Base-by-base conservation (phyloP, 2,113 vertebrate species). In the Tupaia tana region DNA sequence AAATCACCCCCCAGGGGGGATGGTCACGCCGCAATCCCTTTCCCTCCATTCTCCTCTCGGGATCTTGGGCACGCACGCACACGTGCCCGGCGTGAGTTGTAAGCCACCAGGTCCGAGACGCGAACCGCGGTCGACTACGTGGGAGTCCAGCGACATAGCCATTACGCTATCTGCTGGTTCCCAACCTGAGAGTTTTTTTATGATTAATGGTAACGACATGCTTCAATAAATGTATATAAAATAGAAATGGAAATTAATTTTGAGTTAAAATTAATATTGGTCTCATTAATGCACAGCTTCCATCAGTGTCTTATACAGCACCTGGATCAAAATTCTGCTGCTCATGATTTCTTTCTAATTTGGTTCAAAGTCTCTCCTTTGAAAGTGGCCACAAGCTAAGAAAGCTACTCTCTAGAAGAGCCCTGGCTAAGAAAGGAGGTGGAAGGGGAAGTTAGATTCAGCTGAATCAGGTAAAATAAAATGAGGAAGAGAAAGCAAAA, bases 181-280 rank as follows among this genome's bases (percentile, higher is more conserved):
- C n/a, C n/a, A n/a, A n/a, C n/a, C n/a, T n/a, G n/a, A n/a, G n/a
- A n/a, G n/a, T n/a, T n/a, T n/a, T 43, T 43, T 43, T 3, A 91
- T 90, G 96, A 94, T 66, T 75, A 27, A 80, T 54, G 22, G 14
- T 54, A 91, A 31, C 74, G 88, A 95, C 86, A 43, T 34, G 22
- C 22, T 96, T 93, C n/a, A 56, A 20, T 16, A 66, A 7, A 77
- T 43, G 2, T 74, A 71, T 89, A 77, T 10, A 87, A 95, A 90
- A 87, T 34, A 78, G 7, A 1, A 20, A 56, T n/a, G 14, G 7
- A 75, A 58, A 64, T 43, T 73, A 61, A 61, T 69, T 67, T 70
- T 75, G 11, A 80, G 80, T 75, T 73, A 91, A 71, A 70, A 27
- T 54, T 52, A 81, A 61, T 61, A 69, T 25, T 92, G 3, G 2